phyloP scores from a whole-genome alignment of 2,888 invertebrate species.

The Incurvaria masculella region DNA sequence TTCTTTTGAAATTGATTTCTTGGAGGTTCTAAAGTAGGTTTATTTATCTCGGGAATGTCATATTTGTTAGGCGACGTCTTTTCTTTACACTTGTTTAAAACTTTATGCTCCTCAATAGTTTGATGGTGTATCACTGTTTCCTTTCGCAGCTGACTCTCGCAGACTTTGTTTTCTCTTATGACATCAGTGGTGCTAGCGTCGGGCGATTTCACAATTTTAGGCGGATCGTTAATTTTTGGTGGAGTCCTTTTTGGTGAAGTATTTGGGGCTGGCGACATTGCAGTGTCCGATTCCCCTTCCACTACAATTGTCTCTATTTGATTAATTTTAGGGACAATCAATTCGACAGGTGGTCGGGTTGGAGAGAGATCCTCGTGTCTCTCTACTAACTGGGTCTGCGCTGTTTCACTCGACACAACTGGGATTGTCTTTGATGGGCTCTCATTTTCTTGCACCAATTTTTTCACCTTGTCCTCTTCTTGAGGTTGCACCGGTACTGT shows the following conservation, averaged over 20 bases:
- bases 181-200: conserved; percentile 27
- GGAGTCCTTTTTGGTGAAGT: conserved; percentile 35
- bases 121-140: conserved; percentile 50
- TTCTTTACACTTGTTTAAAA: conserved; percentile 24
- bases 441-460: conserved; percentile 36
- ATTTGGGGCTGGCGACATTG: conserved; percentile 26
- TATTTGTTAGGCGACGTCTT: conserved; percentile 38
- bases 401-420: conserved; percentile 42
- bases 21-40: conserved; percentile 38
- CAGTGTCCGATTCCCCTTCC: conserved; percentile 40
- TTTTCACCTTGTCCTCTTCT: conserved; percentile 31
- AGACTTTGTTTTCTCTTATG: conserved; percentile 27
- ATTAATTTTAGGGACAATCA: conserved; percentile 34
- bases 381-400: conserved; percentile 42
- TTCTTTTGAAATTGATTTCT: conserved; percentile 30
- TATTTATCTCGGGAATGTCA: conserved; percentile 42
- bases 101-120: conserved; percentile 33
- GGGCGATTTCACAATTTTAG: conserved; percentile 33
- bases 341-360: conserved; percentile 29
- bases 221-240: conserved; percentile 34
- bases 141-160: conserved; percentile 36
- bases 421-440: conserved; percentile 43
- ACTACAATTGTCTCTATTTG: conserved; percentile 45
- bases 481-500: conserved; percentile 28
- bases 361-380: conserved; percentile 33